Evolutionary conservation across 2,797 vertebrate species (phyloP), one percentile per base, ranked within the genome.

Genomic region (Acanthis flammea): DNA sequence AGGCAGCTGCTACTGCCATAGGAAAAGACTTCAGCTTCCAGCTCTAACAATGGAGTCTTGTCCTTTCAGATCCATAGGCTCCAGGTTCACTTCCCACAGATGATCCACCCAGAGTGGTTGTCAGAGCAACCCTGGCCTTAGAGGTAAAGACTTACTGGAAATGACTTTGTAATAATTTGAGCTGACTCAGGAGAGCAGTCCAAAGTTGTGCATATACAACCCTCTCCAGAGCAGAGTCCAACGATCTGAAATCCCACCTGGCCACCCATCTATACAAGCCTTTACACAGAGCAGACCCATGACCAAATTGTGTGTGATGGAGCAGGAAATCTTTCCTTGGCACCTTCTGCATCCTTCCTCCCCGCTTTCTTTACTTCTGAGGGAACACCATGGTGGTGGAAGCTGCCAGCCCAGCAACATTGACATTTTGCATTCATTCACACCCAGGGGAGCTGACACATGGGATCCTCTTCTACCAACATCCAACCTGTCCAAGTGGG

Each of bases 131-230:
- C n/a, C 17, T 92, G 65, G 94, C 84, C 73, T 60, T 85, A 41
- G 78, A 94, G 67, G 86, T 33, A 82, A 31, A 37, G 74, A 79
- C 63, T 94, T 95, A 92, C 80, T 95, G 94, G 78, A 96, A 95
- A 93, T 75, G 11, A 87, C 45, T 90, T 78, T 10, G 37, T 79
- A 87, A 94, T 85, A 75, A 80, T 80, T 89, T 92, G 74, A 95
- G 68, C 53, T 95, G 47, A 33, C 61, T 79, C 45, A 30, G 39
- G 60, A 70, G 54, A 94, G 54, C 0, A 0, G 62, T 50, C 66
- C 79, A 67, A 91, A 58, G 44, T 5, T 84, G 44, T 31, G 35
- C 88, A 41, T 28, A 35, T 3, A 6, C 35, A 88, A 42, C 37
- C 12, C 41, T 86, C 82, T 86, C 90, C 70, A 75, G 62, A 55